Evolutionary conservation across 2,888 invertebrate species (phyloP).

Genomic region (Calliopum simillimum): DNA sequence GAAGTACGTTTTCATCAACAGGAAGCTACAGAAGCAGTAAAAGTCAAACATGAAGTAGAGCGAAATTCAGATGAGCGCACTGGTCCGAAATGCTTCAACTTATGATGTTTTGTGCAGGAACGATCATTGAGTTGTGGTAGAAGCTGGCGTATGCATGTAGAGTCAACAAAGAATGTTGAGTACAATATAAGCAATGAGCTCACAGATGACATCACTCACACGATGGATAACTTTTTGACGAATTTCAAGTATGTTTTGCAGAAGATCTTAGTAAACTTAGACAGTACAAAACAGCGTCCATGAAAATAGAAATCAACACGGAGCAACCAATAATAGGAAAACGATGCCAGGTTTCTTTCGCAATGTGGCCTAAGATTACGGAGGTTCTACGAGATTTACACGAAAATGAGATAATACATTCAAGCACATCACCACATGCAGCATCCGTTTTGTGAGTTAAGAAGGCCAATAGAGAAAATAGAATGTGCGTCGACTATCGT

Average conservation of each 20-base stretch:
- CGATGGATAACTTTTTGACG: neutral
- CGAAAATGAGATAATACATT: constrained; percentile 35
- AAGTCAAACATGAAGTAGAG: no score
- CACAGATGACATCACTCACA: no score
- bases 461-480: constrained; percentile 39
- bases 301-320: constrained; percentile 38
- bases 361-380: constrained; percentile 27
- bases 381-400: constrained; percentile 33
- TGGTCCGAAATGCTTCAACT: no score
- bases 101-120: constrained; percentile 39
- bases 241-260: constrained; percentile 33
- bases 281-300: constrained; percentile 37
- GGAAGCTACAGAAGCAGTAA: no score
- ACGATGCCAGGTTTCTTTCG: constrained; percentile 42
- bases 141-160: constrained; percentile 40
- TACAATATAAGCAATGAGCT: neutral
- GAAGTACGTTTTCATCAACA: no score
- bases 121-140: constrained; percentile 34
- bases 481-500: constrained; percentile 43
- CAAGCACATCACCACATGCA: constrained; percentile 39
- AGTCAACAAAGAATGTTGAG: neutral
- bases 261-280: constrained; percentile 35
- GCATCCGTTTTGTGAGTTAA: constrained; percentile 39
- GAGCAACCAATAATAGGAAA: constrained; percentile 40
- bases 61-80: no score